These are phyloP conservation scores for Drosophila aff. DNA, from an alignment of 1,140 invertebrate species.

Conservation along the genomic window DNA sequence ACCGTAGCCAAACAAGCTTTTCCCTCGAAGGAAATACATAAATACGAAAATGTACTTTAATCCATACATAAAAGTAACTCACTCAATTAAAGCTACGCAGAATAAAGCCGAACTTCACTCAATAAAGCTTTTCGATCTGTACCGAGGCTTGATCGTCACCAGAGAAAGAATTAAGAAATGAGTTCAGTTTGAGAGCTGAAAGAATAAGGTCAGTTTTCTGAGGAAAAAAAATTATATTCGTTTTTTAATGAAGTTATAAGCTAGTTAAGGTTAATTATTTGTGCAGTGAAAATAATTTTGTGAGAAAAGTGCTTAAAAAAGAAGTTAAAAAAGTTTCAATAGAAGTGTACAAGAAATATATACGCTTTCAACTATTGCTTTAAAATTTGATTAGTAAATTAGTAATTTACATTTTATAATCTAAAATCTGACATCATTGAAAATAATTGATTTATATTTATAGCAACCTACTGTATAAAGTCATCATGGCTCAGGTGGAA, in stretches of 20 bases:
- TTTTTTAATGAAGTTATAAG: background rate
- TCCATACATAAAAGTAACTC: background rate
- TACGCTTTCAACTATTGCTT: background rate
- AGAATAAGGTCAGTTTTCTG: background rate
- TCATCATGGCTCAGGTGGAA: background rate
- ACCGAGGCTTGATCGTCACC: background rate
- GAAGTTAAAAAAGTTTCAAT: background rate
- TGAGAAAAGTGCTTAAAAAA: background rate
- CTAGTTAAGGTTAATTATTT: background rate
- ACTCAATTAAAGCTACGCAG: background rate
- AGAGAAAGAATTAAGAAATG: background rate
- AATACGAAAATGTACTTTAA: background rate
- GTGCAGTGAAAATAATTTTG: background rate
- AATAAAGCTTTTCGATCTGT: conserved; percentile 1
- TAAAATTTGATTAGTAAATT: background rate
- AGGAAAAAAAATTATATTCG: background rate
- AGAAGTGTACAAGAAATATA: too few relatives aligned
- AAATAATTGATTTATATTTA: background rate
- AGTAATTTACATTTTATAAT: background rate
- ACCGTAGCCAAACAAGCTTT: background rate
- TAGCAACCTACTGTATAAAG: background rate
- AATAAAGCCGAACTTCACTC: background rate
- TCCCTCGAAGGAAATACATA: background rate
- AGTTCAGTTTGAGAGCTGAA: background rate
- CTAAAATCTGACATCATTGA: background rate